Percentiles rank a stretch among this genome's conserved stretches.
phyloP scores from a whole-genome alignment of 2,888 invertebrate genomes.

The Diplolepis rosae region DNA sequence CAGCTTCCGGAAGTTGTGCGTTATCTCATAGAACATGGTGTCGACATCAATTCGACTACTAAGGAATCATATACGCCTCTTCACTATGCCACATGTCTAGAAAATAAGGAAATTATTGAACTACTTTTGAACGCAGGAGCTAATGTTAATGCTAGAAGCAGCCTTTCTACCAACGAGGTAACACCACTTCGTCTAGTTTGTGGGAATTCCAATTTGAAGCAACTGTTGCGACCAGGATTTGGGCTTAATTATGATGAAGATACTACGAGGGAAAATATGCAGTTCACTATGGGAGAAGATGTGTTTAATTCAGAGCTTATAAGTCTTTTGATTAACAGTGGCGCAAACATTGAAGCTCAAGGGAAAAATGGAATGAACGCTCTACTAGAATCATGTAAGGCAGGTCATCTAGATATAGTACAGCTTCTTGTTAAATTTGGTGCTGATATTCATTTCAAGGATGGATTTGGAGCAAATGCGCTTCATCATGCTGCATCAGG shows the following conservation, averaged over 20 bases:
- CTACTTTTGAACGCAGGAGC: not conserved
- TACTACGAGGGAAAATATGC: not conserved
- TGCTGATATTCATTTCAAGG: not conserved
- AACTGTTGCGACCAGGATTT: too few relatives aligned
- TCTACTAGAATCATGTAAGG: not conserved
- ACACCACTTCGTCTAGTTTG: not conserved
- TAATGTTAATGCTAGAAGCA: not conserved
- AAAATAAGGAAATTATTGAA: not conserved
- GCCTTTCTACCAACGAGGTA: not conserved
- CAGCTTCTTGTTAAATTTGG: not conserved
- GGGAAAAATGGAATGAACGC: not conserved
- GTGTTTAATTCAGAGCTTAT: not conserved
- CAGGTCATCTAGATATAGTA: not conserved
- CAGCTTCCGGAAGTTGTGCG: not conserved
- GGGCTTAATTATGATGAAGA: too few relatives aligned
- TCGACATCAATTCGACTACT: not conserved
- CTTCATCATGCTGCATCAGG: not conserved
- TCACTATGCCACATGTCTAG: not conserved
- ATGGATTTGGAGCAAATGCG: not conserved
- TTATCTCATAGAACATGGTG: not conserved
- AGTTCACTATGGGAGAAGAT: not conserved
- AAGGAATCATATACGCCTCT: not conserved
- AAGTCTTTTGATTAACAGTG: not conserved
- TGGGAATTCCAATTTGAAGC: not conserved
- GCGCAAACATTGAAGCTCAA: not conserved